Evolutionary conservation across 2,797 vertebrate genomes (phyloP).

Genomic region (Argyrosomus regius): DNA sequence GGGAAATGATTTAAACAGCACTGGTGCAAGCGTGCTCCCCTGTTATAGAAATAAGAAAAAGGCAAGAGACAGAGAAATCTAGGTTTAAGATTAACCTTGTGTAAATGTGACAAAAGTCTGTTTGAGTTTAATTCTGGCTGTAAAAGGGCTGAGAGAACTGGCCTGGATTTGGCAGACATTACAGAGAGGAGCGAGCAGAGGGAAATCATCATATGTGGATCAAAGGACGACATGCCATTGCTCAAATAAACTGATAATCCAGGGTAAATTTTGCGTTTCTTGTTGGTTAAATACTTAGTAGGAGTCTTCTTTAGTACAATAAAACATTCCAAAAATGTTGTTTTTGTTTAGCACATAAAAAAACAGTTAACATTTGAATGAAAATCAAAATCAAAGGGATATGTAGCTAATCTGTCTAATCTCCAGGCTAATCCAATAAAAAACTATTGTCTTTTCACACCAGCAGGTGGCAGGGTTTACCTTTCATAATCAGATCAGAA

Average conservation of each 20-base stretch:
- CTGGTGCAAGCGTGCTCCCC: background rate
- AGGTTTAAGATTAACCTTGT: conserved; percentile 5
- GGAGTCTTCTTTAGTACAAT: background rate
- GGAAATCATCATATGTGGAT: conserved; percentile 13
- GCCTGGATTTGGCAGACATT: conserved; percentile 25
- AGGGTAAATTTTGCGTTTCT: background rate
- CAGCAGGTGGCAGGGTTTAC: conserved; percentile 79
- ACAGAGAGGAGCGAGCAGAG: conserved; percentile 1
- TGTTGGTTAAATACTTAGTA: background rate
- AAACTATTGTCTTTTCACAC: conserved; percentile 33
- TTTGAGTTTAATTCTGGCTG: conserved; percentile 24
- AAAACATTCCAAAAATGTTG: background rate
- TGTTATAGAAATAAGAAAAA: background rate
- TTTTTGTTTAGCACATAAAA: background rate
- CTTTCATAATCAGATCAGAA: conserved; percentile 38
- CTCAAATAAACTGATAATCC: conserved; percentile 1
- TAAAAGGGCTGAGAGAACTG: conserved; percentile 8
- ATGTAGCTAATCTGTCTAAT: conserved; percentile 9
- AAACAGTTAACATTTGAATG: background rate
- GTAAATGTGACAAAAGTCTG: background rate
- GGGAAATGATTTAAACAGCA: conserved; percentile 9
- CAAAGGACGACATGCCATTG: conserved; percentile 8
- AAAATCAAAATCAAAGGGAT: background rate
- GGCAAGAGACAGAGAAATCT: background rate
- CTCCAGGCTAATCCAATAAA: conserved; percentile 20